These are phyloP conservation scores for Cheirogaleus major DNA, from an alignment of 2,797 vertebrate genomes.

Conservation along the genomic window DNA sequence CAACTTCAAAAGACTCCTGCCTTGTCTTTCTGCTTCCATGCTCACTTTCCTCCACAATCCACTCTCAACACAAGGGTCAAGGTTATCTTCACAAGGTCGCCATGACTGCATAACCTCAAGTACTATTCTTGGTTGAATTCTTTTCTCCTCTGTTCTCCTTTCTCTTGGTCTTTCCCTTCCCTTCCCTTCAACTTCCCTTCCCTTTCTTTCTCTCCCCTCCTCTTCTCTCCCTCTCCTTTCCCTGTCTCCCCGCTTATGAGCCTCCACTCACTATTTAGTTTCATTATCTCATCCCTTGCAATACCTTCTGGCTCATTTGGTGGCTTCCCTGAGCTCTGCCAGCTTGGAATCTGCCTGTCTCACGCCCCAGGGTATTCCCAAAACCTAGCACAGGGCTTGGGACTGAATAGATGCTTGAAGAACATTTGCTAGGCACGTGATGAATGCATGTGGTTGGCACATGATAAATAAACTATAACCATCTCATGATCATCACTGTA, in stretches of 20 bases:
- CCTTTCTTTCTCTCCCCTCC: accelerated
- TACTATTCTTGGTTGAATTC: not conserved
- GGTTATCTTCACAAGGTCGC: not conserved
- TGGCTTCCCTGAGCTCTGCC: not conserved
- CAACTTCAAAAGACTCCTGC: accelerated
- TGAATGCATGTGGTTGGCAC: accelerated
- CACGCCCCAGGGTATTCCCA: not conserved
- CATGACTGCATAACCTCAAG: not conserved
- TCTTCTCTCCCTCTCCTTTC: accelerated
- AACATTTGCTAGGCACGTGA: not conserved
- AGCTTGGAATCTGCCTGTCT: too few relatives aligned
- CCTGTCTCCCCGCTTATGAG: not conserved
- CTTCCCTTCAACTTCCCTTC: too few relatives aligned
- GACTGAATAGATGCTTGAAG: not conserved
- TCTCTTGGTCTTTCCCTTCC: accelerated
- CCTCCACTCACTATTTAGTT: not conserved
- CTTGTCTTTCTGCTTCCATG: accelerated
- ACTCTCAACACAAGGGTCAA: not conserved
- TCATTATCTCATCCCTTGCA: not conserved
- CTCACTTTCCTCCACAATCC: not conserved
- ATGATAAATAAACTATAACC: accelerated
- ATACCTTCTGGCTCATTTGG: not conserved
- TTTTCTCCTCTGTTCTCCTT: accelerated
- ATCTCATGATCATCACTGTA: accelerated
- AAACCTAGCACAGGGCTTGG: accelerated